Conservation (phyloP, 2,113 vertebrate species). For the Sphyrna mokarran region DNA sequence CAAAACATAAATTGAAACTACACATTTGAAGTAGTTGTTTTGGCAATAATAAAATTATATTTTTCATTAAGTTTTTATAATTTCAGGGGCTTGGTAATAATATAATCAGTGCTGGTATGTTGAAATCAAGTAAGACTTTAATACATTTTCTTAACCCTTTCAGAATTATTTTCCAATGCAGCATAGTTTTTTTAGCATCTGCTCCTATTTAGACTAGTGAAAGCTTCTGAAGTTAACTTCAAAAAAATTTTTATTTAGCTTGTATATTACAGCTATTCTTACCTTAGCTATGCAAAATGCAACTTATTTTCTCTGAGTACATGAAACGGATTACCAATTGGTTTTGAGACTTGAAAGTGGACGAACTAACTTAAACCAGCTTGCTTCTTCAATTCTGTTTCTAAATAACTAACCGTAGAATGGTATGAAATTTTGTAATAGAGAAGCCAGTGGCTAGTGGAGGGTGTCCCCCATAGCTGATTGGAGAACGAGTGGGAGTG, state of each 20-base stretch:
- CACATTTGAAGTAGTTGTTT: neutral
- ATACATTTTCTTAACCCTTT: neutral
- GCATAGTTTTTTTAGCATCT: neutral
- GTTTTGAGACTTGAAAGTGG: neutral
- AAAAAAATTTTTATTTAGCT: neutral
- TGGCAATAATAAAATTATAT: neutral
- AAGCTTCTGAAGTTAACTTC: neutral
- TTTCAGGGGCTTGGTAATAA: neutral
- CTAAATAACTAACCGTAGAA: neutral
- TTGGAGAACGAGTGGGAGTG: no score
- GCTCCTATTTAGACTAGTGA: neutral
- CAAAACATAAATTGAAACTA: neutral
- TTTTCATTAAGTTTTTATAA: neutral
- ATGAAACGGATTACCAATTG: neutral
- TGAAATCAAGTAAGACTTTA: neutral
- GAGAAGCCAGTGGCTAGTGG: neutral
- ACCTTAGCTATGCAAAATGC: neutral
- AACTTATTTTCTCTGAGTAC: neutral
- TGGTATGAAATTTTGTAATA: neutral
- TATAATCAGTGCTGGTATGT: neutral
- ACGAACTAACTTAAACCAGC: neutral
- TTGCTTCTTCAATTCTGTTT: neutral
- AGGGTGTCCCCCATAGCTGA: no score
- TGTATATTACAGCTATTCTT: neutral
- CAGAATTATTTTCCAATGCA: conserved; percentile 1